A percentile compares a stretch with the other conserved stretches of the same genome.
phyloP scores from a whole-genome alignment of 2,797 vertebrate genomes.

The Aythya fuligula region DNA sequence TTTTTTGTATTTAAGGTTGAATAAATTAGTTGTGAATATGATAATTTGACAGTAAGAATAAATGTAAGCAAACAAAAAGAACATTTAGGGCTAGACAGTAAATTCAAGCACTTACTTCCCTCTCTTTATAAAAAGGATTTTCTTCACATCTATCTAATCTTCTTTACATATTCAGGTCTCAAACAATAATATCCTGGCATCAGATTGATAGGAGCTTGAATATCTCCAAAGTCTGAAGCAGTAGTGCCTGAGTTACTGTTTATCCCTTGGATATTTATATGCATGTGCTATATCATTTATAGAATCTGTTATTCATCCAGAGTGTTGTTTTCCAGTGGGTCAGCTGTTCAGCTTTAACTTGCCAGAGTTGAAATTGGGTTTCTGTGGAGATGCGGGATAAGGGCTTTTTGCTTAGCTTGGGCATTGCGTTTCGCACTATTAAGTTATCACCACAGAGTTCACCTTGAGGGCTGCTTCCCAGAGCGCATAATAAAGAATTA shows the following conservation, averaged over 20 bases:
- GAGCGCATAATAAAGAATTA: not conserved
- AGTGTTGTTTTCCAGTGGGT: slow-evolving; percentile 27
- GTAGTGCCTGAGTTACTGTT: slow-evolving; percentile 5
- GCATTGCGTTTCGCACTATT: not conserved
- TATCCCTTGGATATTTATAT: slow-evolving; percentile 37
- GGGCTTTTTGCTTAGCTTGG: not conserved
- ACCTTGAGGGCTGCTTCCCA: slow-evolving; percentile 1
- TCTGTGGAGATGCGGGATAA: not conserved
- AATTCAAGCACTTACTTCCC: not conserved
- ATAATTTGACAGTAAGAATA: not conserved
- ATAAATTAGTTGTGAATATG: not conserved
- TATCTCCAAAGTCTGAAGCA: not conserved
- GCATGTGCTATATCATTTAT: not conserved
- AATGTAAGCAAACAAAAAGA: not conserved
- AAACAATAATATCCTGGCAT: slow-evolving; percentile 2
- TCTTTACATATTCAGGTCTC: not conserved
- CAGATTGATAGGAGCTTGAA: not conserved
- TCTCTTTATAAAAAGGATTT: not conserved
- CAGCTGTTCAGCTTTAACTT: slow-evolving; percentile 13
- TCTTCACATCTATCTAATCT: not conserved
- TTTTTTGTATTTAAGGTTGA: not conserved
- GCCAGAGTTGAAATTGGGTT: not conserved
- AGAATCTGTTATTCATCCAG: slow-evolving; percentile 6
- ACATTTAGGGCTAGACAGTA: not conserved
- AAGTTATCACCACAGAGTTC: not conserved